phyloP scores from a whole-genome alignment of 1,140 invertebrate genomes.

The Leptoteleia sp. region DNA sequence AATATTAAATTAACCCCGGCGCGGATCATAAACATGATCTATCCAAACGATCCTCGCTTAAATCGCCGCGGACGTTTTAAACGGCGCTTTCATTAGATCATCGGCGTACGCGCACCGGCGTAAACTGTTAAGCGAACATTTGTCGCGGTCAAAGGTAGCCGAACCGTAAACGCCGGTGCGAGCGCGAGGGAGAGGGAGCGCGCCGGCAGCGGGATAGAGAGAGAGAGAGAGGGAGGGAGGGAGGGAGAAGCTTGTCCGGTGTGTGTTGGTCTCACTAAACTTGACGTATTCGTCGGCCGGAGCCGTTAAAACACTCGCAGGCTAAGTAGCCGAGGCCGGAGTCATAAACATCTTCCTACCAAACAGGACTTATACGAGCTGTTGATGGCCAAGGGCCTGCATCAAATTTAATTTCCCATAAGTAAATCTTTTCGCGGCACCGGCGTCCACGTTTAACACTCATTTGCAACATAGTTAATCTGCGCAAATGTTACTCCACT shows the following conservation, averaged over 20 bases:
- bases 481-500: too few species aligned
- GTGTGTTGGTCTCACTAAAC: conserved; percentile 61
- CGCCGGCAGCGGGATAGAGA: too few species aligned
- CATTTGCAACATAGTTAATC: conserved; percentile 19
- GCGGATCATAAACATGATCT: conserved; percentile 35
- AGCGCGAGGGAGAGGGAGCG: too few species aligned
- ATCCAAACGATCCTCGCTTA: conserved; percentile 34
- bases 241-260: conserved; percentile 26
- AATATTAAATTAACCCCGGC: conserved; percentile 45
- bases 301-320: conserved; percentile 61
- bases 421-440: conserved; percentile 75
- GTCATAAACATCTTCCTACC: conserved; percentile 77
- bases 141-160: conserved; percentile 56
- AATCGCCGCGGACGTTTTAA: conserved; percentile 31
- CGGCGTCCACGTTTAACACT: conserved; percentile 64
- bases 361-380: conserved; percentile 76
- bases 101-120: conserved; percentile 30
- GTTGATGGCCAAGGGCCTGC: conserved; percentile 75
- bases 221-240: conserved; percentile 15
- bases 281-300: conserved; percentile 72
- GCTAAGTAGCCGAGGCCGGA: conserved; percentile 73
- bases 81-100: conserved; percentile 53
- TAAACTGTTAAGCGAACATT: conserved; percentile 59
- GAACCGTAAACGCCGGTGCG: conserved; percentile 54
- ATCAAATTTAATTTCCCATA: conserved; percentile 79